phyloP scores from a whole-genome alignment of 2,888 invertebrate genomes.

The Oscheius myriophilus region DNA sequence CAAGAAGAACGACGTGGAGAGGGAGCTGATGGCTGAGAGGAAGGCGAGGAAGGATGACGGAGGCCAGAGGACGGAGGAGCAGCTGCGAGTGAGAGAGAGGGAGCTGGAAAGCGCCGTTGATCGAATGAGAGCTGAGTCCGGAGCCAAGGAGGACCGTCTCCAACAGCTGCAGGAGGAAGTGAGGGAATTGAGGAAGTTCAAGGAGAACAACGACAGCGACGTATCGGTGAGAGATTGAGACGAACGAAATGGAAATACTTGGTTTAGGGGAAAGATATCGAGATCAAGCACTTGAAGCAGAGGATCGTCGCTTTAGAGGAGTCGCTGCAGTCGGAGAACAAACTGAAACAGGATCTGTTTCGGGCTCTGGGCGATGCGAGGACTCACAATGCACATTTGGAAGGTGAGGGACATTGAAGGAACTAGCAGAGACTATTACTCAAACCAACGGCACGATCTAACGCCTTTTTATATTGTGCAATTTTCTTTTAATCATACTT shows the following conservation, averaged over 20 bases:
- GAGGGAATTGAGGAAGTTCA: conserved; percentile 76
- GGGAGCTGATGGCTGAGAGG: conserved; percentile 77
- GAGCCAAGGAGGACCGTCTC: conserved; percentile 77
- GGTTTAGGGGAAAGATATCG: conserved; percentile 46
- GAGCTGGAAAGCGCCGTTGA: conserved; percentile 52
- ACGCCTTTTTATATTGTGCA: background rate
- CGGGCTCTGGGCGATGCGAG: conserved; percentile 73
- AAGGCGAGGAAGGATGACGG: conserved; percentile 79
- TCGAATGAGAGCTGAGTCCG: conserved; percentile 43
- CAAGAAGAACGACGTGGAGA: conserved; percentile 80
- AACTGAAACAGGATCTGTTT: conserved; percentile 96
- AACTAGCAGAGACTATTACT: background rate
- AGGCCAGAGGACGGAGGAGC: conserved; percentile 49
- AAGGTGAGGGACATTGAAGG: conserved; percentile 16
- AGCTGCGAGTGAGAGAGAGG: conserved; percentile 51
- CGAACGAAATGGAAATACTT: background rate
- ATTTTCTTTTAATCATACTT: background rate
- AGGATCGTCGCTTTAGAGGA: conserved; percentile 91
- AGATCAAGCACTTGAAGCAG: conserved; percentile 79
- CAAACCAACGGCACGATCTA: background rate
- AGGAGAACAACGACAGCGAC: conserved; percentile 67
- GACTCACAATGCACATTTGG: conserved; percentile 37
- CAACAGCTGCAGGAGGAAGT: conserved; percentile 77
- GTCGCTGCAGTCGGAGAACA: conserved; percentile 92
- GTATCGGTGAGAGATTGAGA: background rate